Evolutionary conservation across 2,113 vertebrate species (phyloP).

Genomic region (Hystrix cristata): DNA sequence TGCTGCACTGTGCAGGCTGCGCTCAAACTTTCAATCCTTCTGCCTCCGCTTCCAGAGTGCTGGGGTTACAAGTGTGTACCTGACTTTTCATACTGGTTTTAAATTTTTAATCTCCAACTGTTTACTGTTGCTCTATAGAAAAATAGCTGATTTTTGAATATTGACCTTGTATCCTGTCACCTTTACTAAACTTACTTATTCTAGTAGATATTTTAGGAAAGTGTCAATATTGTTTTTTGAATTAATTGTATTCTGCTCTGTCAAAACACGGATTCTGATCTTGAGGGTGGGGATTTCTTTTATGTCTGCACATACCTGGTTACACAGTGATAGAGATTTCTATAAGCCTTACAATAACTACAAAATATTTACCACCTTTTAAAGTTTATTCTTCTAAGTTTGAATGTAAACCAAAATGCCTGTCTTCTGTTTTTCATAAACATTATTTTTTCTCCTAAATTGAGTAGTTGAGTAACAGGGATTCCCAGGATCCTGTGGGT

Average conservation of each 20-base stretch:
- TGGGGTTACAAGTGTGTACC: neutral
- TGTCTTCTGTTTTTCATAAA: neutral
- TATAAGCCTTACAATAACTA: neutral
- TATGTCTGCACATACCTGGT: neutral
- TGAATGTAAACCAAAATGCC: neutral
- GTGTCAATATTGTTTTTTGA: neutral
- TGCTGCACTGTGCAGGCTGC: neutral
- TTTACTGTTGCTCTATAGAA: conserved; percentile 31
- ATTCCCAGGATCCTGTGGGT: neutral
- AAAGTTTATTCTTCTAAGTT: neutral
- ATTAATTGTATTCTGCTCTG: neutral
- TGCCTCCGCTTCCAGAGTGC: neutral
- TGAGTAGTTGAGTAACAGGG: neutral
- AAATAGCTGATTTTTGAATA: conserved; percentile 7
- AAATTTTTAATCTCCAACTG: neutral
- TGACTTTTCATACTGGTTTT: neutral
- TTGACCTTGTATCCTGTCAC: neutral
- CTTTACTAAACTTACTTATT: conserved; percentile 13
- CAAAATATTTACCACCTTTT: neutral
- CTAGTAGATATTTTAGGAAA: neutral
- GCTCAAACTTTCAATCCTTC: neutral
- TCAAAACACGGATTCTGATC: conserved; percentile 18
- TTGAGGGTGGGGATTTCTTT: neutral
- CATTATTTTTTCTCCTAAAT: neutral
- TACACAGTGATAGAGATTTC: neutral